Conservation (phyloP, 2,797 vertebrate genomes). For the Eospalax fontanierii region DNA sequence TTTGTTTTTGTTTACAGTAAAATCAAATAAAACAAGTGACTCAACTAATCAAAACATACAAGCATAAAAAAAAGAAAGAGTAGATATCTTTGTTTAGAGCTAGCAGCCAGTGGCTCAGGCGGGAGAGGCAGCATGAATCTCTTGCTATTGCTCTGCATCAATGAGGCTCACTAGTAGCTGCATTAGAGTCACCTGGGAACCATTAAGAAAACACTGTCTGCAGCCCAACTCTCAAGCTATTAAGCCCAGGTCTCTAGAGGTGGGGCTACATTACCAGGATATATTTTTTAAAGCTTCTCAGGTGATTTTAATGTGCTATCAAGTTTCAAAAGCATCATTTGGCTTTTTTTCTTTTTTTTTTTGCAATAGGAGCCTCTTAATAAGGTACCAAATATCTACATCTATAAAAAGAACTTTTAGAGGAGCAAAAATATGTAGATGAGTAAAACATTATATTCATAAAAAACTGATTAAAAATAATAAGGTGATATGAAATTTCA, state of each 20-base stretch:
- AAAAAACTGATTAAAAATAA: neutral
- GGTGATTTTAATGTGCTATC: neutral
- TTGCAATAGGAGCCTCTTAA: neutral
- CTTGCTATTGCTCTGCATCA: neutral
- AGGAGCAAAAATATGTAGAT: neutral
- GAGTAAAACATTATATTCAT: neutral
- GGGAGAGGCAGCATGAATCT: neutral
- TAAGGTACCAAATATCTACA: neutral
- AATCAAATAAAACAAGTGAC: neutral
- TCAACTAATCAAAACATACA: neutral
- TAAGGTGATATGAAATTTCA: neutral
- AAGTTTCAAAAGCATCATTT: neutral
- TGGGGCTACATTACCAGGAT: neutral
- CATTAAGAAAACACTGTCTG: neutral
- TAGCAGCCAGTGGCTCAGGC: neutral
- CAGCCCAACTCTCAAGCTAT: neutral
- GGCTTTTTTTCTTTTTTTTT: conserved; percentile 40
- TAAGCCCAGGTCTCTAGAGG: neutral
- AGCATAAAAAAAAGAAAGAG: neutral
- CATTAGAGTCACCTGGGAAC: neutral
- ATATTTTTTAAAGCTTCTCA: neutral
- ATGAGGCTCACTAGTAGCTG: neutral
- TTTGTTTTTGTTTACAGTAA: conserved; percentile 4
- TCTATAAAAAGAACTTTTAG: neutral
- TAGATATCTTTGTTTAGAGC: neutral